A percentile compares a stretch with the other conserved stretches of the same genome.
Conservation (phyloP, 2,888 invertebrate genomes). For the Colletes collaris region DNA sequence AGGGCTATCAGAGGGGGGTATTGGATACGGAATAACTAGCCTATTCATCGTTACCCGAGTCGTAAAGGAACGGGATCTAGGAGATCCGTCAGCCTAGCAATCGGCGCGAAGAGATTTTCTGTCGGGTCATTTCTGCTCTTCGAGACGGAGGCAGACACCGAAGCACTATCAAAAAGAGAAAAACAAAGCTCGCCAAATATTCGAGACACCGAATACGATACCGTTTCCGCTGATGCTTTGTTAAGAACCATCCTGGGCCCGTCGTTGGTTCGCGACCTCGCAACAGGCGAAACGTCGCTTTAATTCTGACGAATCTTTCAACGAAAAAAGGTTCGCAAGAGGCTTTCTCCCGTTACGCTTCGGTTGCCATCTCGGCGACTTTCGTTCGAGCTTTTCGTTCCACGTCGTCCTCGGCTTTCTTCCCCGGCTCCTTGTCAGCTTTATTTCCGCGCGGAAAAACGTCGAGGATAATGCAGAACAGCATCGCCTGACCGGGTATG, state of each 20-base stretch:
- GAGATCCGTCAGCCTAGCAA: too few relatives aligned
- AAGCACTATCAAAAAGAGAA: too few relatives aligned
- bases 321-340: conserved; percentile 28
- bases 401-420: conserved; percentile 22
- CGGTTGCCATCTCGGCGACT: conserved; percentile 38
- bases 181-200: not conserved
- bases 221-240: conserved; percentile 31
- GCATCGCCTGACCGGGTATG: conserved; percentile 43
- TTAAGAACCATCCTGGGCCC: conserved; percentile 40
- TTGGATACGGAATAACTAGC: too few relatives aligned
- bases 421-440: conserved; percentile 34
- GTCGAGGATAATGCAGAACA: conserved; percentile 54
- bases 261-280: conserved; percentile 1
- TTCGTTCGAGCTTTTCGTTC: conserved; percentile 20
- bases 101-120: too few relatives aligned
- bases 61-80: too few relatives aligned
- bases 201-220: conserved; percentile 2
- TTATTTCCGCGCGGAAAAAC: conserved; percentile 52
- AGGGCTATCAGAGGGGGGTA: too few relatives aligned
- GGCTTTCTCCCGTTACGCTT: conserved; percentile 39
- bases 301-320: conserved; percentile 59
- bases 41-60: too few relatives aligned
- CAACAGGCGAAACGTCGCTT: conserved; percentile 43
- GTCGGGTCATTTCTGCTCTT: too few relatives aligned
- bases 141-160: too few relatives aligned